Conservation (phyloP, 1,140 invertebrate species). For the Stegodyphus mimosarum region DNA sequence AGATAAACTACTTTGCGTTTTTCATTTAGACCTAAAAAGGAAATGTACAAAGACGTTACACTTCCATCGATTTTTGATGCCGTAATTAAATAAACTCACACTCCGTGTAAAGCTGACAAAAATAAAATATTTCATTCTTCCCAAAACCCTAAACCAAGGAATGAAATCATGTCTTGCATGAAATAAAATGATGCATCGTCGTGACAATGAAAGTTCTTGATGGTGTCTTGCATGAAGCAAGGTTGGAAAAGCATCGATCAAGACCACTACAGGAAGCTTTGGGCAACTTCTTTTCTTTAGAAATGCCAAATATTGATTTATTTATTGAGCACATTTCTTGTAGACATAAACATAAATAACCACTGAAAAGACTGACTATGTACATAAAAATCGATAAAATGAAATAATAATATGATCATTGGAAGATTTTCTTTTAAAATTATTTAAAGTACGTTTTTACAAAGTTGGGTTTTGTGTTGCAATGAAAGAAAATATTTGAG, state of each 20-base stretch:
- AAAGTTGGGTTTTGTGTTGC: no score
- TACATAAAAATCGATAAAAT: slow-evolving; percentile 25
- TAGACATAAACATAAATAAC: slow-evolving; percentile 51
- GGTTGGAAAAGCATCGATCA: slow-evolving; percentile 36
- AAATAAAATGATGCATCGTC: slow-evolving; percentile 27
- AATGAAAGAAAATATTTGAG: no score
- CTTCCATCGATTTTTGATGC: no score
- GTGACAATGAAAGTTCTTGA: slow-evolving; percentile 45
- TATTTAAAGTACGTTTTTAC: no score
- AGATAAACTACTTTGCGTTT: no score
- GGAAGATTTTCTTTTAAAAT: no score
- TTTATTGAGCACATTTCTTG: slow-evolving; percentile 44
- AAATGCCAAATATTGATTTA: slow-evolving; percentile 52
- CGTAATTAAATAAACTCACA: no score
- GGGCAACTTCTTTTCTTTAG: slow-evolving; percentile 25
- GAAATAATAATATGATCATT: neutral
- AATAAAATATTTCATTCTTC: no score
- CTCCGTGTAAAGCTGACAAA: no score
- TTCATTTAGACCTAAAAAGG: no score
- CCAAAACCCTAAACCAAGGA: neutral
- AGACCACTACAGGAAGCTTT: slow-evolving; percentile 31
- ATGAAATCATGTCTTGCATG: slow-evolving; percentile 16
- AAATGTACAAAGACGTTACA: no score
- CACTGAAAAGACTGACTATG: neutral
- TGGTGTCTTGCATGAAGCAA: slow-evolving; percentile 12